These are phyloP conservation scores for Eurosta solidaginis DNA, from an alignment of 1,140 invertebrate species.

Conservation along the genomic window DNA sequence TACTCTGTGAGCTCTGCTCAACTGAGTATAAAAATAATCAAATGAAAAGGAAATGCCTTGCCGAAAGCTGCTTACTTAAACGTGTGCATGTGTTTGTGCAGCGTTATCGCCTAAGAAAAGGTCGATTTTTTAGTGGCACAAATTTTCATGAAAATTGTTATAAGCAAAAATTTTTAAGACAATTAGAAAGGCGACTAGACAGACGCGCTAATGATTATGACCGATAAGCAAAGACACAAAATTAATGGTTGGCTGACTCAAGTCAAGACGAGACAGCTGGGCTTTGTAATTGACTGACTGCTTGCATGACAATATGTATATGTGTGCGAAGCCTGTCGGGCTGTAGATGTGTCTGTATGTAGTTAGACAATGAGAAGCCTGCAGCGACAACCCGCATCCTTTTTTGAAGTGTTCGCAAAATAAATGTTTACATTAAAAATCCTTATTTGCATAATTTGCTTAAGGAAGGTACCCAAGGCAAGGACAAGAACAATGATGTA, in stretches of 20 bases:
- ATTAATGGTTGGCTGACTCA: constrained; percentile 15
- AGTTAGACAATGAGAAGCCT: constrained; percentile 34
- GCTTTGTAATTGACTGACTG: too few relatives aligned
- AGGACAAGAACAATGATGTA: neutral
- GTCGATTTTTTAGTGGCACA: constrained; percentile 22
- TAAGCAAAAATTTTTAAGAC: constrained; percentile 5
- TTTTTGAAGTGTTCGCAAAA: constrained; percentile 39
- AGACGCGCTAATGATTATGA: constrained; percentile 27
- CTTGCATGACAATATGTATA: neutral
- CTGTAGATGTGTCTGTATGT: constrained; percentile 31
- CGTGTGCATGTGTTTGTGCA: neutral
- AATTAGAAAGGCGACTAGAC: constrained; percentile 28
- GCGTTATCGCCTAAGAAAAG: neutral
- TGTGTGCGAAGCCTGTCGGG: neutral
- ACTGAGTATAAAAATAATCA: too few relatives aligned
- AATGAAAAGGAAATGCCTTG: too few relatives aligned
- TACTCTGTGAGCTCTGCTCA: too few relatives aligned
- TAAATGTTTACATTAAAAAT: constrained; percentile 57
- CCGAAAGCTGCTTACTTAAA: too few relatives aligned
- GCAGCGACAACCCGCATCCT: constrained; percentile 16
- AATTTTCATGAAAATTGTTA: neutral
- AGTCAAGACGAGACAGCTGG: neutral
- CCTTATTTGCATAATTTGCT: constrained; percentile 58
- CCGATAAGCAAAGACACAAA: constrained; percentile 22
- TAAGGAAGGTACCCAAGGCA: constrained; percentile 34